Base-by-base conservation (phyloP, 2,888 invertebrate species). In the Hydropsyche betteni region DNA sequence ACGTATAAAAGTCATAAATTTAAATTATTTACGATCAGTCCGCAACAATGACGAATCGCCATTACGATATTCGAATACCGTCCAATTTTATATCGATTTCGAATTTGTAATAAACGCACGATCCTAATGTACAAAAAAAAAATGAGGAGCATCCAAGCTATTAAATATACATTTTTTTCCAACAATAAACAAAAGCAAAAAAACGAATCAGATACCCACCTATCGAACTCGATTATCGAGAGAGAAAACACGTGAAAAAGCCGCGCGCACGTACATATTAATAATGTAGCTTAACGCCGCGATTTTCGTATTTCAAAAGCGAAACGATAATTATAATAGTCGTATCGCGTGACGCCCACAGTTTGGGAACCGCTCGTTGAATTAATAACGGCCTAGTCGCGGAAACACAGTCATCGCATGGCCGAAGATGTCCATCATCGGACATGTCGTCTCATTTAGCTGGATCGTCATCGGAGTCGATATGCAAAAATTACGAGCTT, bases 341-440 rank as follows among this genome's bases (percentile, higher is more conserved):
- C 33, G 51, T 69, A 69, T 51, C 51, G 50, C 51, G 69, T 69
- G 69, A 12, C 64, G 5, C 33, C 68, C 69, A 69, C 70, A 70
- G 70, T 70, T 69, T 70, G 70, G 34, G 64, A 36, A 34, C 64
- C 64, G 64, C 36, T 36, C 6, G 7, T 0, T 53, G 53, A 70
- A 70, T 70, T 70, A 70, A 36, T 64, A 64, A 70, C 12, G 52
- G 70, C 6, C 36, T 8, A 8, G 52, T 68, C 24, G 24, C 34
- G 16, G 38, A 36, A 38, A 69, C 69, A 69, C 24, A 69, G 69
- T 69, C 69, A 50, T 69, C 69, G 69, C 69, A 69, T 69, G 69
- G 33, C 69, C 36, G 38, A 36, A 68, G 36, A 68, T 68, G 68
- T 68, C 68, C 44, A 36, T 68, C 44, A 68, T 68, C 44, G 34